Conservation (phyloP, 64 coral and sea anemone species). For the Montipora sp. region DNA sequence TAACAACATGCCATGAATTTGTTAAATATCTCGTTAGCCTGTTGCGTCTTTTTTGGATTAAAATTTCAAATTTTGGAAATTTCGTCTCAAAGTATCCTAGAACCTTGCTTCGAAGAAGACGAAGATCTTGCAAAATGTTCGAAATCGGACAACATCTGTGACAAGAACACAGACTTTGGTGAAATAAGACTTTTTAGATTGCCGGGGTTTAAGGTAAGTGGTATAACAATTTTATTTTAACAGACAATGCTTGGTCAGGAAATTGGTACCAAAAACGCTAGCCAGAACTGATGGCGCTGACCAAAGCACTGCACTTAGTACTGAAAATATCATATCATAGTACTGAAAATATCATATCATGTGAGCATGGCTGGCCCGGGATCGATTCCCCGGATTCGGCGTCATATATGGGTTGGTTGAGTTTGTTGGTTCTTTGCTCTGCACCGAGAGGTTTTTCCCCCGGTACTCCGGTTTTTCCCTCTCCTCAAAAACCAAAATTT, state of each 20-base stretch:
- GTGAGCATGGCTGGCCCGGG: too few relatives aligned
- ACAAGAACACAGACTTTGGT: not conserved
- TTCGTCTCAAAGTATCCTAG: not conserved
- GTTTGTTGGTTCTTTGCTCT: too few relatives aligned
- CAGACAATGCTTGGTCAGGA: not conserved
- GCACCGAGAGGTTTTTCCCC: too few relatives aligned
- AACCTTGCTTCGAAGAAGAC: conserved; percentile 32
- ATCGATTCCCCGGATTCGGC: too few relatives aligned
- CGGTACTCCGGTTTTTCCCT: too few relatives aligned
- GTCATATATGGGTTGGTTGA: too few relatives aligned
- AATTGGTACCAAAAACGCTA: too few relatives aligned
- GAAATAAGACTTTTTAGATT: not conserved
- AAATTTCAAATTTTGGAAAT: not conserved
- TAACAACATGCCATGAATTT: not conserved
- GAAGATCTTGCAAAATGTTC: not conserved
- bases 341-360: too few relatives aligned
- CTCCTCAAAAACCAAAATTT: too few relatives aligned
- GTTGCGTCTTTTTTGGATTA: not conserved
- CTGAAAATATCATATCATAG: too few relatives aligned
- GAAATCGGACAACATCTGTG: not conserved
- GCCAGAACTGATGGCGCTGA: too few relatives aligned
- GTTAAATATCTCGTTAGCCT: not conserved
- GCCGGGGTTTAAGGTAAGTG: conserved; percentile 2
- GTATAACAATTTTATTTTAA: not conserved
- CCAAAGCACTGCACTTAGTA: too few relatives aligned